phyloP scores from a whole-genome alignment of 2,797 vertebrate genomes.

The Carcharodon carcharias region DNA sequence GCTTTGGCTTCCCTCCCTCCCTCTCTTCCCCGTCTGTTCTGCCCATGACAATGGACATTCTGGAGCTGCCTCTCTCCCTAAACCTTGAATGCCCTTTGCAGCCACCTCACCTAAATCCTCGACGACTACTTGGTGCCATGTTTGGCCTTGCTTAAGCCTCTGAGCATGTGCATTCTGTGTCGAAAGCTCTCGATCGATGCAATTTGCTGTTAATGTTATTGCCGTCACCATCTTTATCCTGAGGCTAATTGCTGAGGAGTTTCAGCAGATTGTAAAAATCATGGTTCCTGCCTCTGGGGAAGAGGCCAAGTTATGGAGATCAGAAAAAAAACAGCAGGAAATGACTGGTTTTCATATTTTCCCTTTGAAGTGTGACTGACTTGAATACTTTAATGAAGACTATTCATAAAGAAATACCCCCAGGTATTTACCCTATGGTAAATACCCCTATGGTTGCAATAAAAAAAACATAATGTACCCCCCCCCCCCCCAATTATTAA shows the following conservation, averaged over 20 bases:
- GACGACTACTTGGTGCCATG: background rate
- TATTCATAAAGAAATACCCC: background rate
- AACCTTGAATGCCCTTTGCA: background rate
- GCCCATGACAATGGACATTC: too few species aligned
- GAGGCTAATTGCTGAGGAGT: slow-evolving; percentile 1
- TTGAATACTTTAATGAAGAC: background rate
- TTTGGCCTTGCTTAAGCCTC: background rate
- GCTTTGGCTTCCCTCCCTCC: background rate
- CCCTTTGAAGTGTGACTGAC: background rate
- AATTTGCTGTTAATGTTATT: background rate
- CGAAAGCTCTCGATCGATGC: background rate
- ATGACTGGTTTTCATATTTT: background rate
- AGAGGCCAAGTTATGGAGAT: background rate
- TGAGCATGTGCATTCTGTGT: background rate
- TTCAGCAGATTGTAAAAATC: background rate
- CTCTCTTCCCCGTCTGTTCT: background rate
- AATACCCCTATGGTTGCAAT: background rate
- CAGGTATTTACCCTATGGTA: background rate
- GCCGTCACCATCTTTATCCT: background rate
- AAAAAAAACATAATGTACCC: background rate
- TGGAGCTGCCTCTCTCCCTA: background rate
- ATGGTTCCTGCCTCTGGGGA: background rate
- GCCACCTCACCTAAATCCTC: background rate
- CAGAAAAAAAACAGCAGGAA: background rate
- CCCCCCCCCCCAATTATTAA: background rate